These are phyloP conservation scores for Peromyscus nudipes DNA, from an alignment of 2,797 vertebrate species.

Conservation along the genomic window DNA sequence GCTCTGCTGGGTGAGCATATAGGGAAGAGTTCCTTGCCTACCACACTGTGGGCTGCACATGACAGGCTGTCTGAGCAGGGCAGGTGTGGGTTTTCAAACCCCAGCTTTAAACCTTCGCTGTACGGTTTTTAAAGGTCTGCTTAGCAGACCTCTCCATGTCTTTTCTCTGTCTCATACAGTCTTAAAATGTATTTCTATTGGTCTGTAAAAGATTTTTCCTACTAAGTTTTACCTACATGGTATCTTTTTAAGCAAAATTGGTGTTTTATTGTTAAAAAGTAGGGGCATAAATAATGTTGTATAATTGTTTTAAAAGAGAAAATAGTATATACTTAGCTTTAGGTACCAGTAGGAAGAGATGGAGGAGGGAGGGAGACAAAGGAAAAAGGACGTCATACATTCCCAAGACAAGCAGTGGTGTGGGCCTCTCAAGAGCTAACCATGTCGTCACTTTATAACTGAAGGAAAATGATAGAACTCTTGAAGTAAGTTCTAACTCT, in stretches of 20 bases:
- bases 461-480: neutral
- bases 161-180: neutral
- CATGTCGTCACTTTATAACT: neutral
- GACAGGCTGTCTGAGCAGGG: slow-evolving; percentile 37
- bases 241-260: neutral
- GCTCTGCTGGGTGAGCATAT: slow-evolving; percentile 85
- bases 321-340: too few relatives aligned
- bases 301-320: neutral
- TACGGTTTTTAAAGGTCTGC: neutral
- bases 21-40: slow-evolving; percentile 81
- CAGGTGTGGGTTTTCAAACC: slow-evolving; percentile 70
- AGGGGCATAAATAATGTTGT: neutral
- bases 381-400: neutral
- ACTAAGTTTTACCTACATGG: neutral
- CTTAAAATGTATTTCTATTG: neutral
- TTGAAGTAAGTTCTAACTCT: neutral
- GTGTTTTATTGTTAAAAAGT: neutral
- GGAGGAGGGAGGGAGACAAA: neutral
- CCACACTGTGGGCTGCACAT: slow-evolving; percentile 80
- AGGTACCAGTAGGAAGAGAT: too few relatives aligned
- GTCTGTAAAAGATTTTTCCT: neutral
- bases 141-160: neutral
- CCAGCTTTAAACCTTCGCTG: slow-evolving; percentile 67
- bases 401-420: too few relatives aligned
- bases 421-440: neutral